Conservation (phyloP, 2,113 vertebrate species). For the Rafetus swinhoei region DNA sequence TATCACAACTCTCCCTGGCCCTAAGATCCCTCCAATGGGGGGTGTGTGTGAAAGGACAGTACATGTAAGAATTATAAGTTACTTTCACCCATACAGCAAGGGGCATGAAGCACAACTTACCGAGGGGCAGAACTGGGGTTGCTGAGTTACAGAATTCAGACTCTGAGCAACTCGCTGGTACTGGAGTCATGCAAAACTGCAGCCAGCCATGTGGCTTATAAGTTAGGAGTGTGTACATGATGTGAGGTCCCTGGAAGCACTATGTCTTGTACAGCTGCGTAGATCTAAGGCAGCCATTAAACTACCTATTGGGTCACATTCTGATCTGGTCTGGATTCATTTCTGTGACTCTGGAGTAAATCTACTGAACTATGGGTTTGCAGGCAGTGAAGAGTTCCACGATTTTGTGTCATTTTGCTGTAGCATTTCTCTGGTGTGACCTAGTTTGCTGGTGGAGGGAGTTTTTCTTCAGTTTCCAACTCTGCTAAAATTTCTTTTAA, state of each 20-base stretch:
- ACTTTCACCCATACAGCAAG: too few relatives aligned
- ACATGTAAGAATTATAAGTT: too few relatives aligned
- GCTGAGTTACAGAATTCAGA: neutral
- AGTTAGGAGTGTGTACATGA: neutral
- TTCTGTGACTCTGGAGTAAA: neutral
- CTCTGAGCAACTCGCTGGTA: neutral
- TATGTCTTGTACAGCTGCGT: neutral
- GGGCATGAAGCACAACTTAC: neutral
- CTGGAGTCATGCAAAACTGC: accelerated
- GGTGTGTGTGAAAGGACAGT: too few relatives aligned
- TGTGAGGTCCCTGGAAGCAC: constrained; percentile 11
- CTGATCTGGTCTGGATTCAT: neutral
- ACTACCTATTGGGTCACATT: neutral
- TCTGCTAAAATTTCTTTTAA: constrained; percentile 59
- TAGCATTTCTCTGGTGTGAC: constrained; percentile 8
- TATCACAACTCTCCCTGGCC: too few relatives aligned
- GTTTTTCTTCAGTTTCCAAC: constrained; percentile 53
- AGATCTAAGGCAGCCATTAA: neutral
- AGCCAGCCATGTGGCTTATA: neutral
- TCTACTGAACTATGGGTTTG: constrained; percentile 1
- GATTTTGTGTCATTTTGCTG: neutral
- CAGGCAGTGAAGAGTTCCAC: neutral
- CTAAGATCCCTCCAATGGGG: too few relatives aligned
- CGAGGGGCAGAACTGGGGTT: accelerated
- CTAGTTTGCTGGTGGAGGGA: constrained; percentile 36